Evolutionary conservation across 2,113 vertebrate species (phyloP).

Genomic region (Dissostichus mawsoni): DNA sequence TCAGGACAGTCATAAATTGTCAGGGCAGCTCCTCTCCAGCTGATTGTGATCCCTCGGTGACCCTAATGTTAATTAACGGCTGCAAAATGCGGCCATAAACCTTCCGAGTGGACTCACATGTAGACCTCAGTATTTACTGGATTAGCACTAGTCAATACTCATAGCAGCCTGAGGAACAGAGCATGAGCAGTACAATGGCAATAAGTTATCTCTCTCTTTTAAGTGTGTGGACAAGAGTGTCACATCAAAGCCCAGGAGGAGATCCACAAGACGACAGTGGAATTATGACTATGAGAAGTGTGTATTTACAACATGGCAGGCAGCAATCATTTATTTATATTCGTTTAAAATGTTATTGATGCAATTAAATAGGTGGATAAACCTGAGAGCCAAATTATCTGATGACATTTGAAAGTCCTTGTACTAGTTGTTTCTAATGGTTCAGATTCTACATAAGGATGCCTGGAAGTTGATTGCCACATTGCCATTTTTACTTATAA

Average conservation of each 20-base stretch:
- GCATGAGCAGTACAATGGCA: slow-evolving; percentile 7
- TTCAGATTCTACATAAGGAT: no score
- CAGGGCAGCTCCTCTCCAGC: slow-evolving; percentile 59
- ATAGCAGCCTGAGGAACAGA: slow-evolving; percentile 39
- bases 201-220: slow-evolving; percentile 24
- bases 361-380: background rate
- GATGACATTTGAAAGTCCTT: background rate
- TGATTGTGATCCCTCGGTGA: slow-evolving; percentile 73
- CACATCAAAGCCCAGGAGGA: background rate
- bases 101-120: slow-evolving; percentile 64
- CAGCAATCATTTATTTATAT: background rate
- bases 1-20: slow-evolving; percentile 72
- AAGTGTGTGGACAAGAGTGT: background rate
- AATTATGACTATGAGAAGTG: background rate
- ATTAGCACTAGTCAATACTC: slow-evolving; percentile 80
- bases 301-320: background rate
- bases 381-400: background rate
- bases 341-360: background rate
- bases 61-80: slow-evolving; percentile 81
- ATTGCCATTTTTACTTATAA: background rate
- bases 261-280: background rate
- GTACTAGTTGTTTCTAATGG: no score
- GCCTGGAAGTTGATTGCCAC: background rate
- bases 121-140: slow-evolving; percentile 80
- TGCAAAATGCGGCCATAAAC: slow-evolving; percentile 77